These are phyloP conservation scores for Balanococcus diminutus DNA, from an alignment of 2,888 invertebrate genomes.

Conservation along the genomic window DNA sequence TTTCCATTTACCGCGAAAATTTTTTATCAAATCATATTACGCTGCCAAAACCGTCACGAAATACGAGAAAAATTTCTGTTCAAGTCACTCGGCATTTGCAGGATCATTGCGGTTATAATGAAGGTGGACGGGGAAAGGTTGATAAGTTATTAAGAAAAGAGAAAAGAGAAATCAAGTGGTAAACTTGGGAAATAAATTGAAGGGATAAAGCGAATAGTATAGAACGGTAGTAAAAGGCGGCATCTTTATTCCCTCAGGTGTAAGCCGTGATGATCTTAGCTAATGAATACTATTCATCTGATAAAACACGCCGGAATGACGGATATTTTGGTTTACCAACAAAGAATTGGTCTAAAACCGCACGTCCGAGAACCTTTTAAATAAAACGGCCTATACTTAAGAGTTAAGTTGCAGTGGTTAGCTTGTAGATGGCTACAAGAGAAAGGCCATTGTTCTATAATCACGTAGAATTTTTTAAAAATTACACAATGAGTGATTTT, in stretches of 20 bases:
- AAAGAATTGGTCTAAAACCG: neutral
- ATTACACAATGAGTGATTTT: neutral
- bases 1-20: neutral
- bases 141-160: neutral
- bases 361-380: conserved; percentile 3
- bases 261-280: conserved; percentile 53
- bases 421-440: neutral
- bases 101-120: conserved; percentile 23
- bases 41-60: neutral
- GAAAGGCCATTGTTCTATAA: neutral
- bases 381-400: conserved; percentile 33
- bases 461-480: neutral
- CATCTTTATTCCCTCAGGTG: conserved; percentile 53
- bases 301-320: conserved; percentile 49
- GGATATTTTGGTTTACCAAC: conserved; percentile 41
- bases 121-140: conserved; percentile 41
- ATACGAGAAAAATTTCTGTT: neutral
- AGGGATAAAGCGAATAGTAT: neutral
- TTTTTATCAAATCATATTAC: conserved; percentile 23
- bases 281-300: conserved; percentile 55
- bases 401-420: neutral
- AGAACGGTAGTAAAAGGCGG: conserved; percentile 20
- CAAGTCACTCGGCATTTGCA: neutral
- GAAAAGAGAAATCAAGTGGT: conserved; percentile 40
- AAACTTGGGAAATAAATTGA: conserved; percentile 49